Conservation (phyloP, 2,888 invertebrate genomes). For the Glaucopsyche alexis region DNA sequence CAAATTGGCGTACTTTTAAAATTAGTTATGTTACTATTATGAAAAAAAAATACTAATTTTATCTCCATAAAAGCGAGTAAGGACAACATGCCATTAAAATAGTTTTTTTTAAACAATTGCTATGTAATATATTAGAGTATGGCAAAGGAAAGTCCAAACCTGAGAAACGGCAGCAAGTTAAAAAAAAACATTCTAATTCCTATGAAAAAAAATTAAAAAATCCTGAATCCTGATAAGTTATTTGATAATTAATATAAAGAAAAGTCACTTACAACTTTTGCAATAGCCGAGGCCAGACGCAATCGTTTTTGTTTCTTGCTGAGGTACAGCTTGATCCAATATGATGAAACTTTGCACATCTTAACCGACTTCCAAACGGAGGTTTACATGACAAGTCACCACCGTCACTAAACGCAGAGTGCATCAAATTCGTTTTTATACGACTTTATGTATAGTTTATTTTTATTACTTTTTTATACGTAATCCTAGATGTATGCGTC, state of each 20-base stretch:
- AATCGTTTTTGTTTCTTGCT: background rate
- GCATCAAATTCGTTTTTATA: background rate
- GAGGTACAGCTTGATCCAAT: conserved; percentile 12
- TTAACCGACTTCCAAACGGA: background rate
- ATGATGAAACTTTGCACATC: conserved; percentile 8
- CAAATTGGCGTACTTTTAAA: background rate
- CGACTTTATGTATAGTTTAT: background rate
- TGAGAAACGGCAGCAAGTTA: no score
- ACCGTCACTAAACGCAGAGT: background rate
- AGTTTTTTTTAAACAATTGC: no score
- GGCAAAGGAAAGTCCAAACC: no score
- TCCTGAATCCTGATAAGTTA: no score
- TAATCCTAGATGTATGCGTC: background rate
- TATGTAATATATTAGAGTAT: no score
- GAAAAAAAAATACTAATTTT: no score
- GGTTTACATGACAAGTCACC: background rate
- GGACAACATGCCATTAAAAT: no score
- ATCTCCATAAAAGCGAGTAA: no score
- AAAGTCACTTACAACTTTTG: background rate
- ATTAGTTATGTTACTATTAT: background rate
- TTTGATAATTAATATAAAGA: no score
- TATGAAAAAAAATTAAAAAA: no score
- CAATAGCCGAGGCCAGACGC: background rate
- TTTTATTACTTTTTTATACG: background rate
- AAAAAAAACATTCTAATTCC: no score